phyloP scores from a whole-genome alignment of 2,113 vertebrate genomes.

The Corvus hawaiiensis region DNA sequence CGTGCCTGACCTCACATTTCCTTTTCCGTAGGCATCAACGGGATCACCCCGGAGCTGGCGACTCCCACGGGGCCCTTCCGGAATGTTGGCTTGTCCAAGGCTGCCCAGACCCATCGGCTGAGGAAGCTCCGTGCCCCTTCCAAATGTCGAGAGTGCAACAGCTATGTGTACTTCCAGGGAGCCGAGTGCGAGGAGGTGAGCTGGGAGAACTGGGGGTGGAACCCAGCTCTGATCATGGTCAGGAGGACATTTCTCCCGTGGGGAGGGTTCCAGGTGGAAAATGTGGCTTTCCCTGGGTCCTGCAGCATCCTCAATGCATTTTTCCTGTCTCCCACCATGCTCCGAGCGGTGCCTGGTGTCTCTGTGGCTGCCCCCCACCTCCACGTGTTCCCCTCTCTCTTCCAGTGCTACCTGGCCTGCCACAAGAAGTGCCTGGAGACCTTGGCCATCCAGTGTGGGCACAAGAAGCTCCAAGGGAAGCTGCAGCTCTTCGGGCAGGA shows the following conservation, averaged over 20 bases:
- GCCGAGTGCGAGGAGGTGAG: conserved; percentile 94
- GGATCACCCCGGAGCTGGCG: conserved; percentile 76
- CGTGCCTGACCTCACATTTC: not conserved
- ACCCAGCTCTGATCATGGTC: not conserved
- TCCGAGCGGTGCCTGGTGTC: accelerated
- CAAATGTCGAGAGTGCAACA: conserved; percentile 95
- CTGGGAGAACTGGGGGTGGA: not conserved
- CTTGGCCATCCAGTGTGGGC: conserved; percentile 93
- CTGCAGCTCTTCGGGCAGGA: conserved; percentile 92
- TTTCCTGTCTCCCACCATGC: accelerated
- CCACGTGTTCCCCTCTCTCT: accelerated
- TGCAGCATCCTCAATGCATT: not conserved
- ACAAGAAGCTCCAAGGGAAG: conserved; percentile 93
- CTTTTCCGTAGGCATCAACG: conserved; percentile 75
- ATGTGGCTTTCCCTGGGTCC: accelerated
- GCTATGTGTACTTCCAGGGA: conserved; percentile 97
- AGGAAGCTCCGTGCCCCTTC: conserved; percentile 88
- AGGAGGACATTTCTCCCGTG: not conserved
- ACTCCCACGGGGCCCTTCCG: conserved; percentile 85
- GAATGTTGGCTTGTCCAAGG: conserved; percentile 87
- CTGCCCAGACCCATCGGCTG: conserved; percentile 88
- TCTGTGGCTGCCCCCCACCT: not conserved
- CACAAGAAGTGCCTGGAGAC: conserved; percentile 97
- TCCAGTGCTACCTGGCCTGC: conserved; percentile 90
- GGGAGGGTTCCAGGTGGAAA: not conserved